Base-by-base conservation (phyloP, 2,888 invertebrate genomes). In the Coelopa pilipes region DNA sequence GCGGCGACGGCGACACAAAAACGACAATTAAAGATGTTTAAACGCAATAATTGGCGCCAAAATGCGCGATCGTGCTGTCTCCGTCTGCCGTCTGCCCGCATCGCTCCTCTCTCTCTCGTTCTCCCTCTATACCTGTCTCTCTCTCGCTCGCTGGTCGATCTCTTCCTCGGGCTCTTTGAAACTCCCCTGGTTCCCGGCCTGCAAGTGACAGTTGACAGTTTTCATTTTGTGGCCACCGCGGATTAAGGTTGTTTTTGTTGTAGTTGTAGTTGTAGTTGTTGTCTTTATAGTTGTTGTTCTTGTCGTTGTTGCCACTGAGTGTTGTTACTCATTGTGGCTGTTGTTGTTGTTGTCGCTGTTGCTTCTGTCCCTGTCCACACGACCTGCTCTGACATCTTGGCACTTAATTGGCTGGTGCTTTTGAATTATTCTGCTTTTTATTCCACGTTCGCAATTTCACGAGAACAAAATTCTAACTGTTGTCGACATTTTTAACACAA, bases 1-100 rank as follows among this genome's bases (percentile, higher is more conserved):
- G 46, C 21, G n/a, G n/a, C 9, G n/a, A 70, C 17, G 5, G 60
- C 24, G 17, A 55, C n/a, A 53, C 13, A 68, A 57, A 17, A 62
- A 57, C 49, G 46, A 59, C 15, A 59, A 55, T 68, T 73, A 73
- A 55, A 74, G 65, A 50, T 53, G 45, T 74, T 73, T 68, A 76
- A 77, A 73, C 66, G 73, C 76, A 75, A 76, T 76, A 79, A 76
- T 79, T 79, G 77, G 78, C 76, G 76, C 79, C 79, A 79, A 77
- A 78, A 76, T 77, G 70, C 74, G 76, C 75, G 75, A 74, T 77
- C 34, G 69, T 73, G 77, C 72, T 71, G 70, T 55, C 59, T 60
- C 19, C 19, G 17, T 11, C 19, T 24, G 2, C 9, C 60, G 13
- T 62, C 15, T 10, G 7, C 34, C 12, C 21, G 12, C 60, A 12